A percentile compares a stretch with the other conserved stretches of the same genome.
Evolutionary conservation across 2,888 invertebrate genomes (phyloP).

Genomic region (Druceiella hillmani): DNA sequence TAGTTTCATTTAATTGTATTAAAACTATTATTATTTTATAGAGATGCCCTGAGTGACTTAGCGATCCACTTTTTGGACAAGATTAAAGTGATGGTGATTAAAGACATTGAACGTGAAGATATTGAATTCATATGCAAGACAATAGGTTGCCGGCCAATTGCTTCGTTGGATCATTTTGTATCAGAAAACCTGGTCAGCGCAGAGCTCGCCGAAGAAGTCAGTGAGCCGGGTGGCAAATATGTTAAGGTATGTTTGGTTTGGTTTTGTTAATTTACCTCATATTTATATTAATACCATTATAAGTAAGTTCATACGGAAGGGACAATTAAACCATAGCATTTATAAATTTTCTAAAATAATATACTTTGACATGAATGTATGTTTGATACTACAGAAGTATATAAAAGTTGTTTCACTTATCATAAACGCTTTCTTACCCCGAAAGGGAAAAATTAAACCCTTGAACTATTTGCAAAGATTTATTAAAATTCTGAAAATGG

Average conservation of each 20-base stretch:
- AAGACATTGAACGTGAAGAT: constrained; percentile 97
- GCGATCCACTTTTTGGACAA: constrained; percentile 98
- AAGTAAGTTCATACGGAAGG: too few relatives aligned
- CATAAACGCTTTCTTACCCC: too few relatives aligned
- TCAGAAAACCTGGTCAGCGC: constrained; percentile 88
- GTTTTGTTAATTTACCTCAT: too few relatives aligned
- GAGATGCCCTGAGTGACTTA: constrained; percentile 95
- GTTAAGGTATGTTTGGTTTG: constrained; percentile 61
- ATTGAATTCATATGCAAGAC: constrained; percentile 97
- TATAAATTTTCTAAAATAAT: too few relatives aligned
- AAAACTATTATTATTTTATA: constrained; percentile 31
- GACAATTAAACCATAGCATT: too few relatives aligned
- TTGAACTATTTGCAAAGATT: too few relatives aligned
- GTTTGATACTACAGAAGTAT: too few relatives aligned
- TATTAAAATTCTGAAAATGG: too few relatives aligned
- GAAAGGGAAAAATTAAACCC: too few relatives aligned
- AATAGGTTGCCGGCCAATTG: constrained; percentile 90
- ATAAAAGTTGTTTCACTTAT: too few relatives aligned
- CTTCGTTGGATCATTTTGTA: constrained; percentile 96
- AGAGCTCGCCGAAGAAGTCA: constrained; percentile 91
- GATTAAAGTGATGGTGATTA: constrained; percentile 97
- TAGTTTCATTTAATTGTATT: constrained; percentile 5
- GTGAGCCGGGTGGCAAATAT: constrained; percentile 82
- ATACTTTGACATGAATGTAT: too few relatives aligned
- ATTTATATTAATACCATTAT: too few relatives aligned